Evolutionary conservation across 2,797 vertebrate genomes (phyloP), one percentile per base, ranked within the genome.

Genomic region (Emydoidea blandingii): DNA sequence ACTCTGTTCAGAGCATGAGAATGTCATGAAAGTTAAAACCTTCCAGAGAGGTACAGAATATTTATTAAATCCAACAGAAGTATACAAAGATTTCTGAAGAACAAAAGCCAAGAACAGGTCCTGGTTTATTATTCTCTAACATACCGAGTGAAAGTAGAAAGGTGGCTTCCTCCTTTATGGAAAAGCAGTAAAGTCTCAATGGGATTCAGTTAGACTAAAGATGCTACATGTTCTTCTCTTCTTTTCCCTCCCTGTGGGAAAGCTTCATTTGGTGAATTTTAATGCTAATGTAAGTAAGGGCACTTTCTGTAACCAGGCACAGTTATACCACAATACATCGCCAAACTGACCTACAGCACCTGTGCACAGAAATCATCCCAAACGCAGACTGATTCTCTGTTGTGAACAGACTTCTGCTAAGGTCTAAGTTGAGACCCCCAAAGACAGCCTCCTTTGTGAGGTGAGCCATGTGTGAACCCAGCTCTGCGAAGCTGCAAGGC

Each of bases 41-140:
- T 93, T 83, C 44, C 6, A 91, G 94, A 94, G 89, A 94, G 29
- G 25, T 54, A 87, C 19, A 85, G 85, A 94, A 54, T 8, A 84
- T 98, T 98, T 98, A 98, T 97, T 98, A 94, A 94, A 88, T 83
- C 85, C 49, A 76, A 83, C 81, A 83, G 81, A 97, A 79, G 76
- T 19, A 80, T 79, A 97, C 91, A 97, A 94, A 59, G 87, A 87
- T 92, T 94, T 92, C 76, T 90, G 57, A 95, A 98, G 91, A 89
- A 93, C 50, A 83, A 89, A 92, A 94, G 74, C 27, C 56, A 94
- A 8, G 87, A 96, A 91, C 8, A 91, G 41, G 44, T 95, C 52
- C 76, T 88, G 29, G 47, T 96, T 96, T 93, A 88, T 96, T 90
- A 91, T n/a, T 94, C 82, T 81, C 65, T 88, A 96, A 83, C 0